A percentile compares a stretch with the other conserved stretches of the same genome.
phyloP scores from a whole-genome alignment of 92 coral and sea anemone species.

The Phenganax marumi region DNA sequence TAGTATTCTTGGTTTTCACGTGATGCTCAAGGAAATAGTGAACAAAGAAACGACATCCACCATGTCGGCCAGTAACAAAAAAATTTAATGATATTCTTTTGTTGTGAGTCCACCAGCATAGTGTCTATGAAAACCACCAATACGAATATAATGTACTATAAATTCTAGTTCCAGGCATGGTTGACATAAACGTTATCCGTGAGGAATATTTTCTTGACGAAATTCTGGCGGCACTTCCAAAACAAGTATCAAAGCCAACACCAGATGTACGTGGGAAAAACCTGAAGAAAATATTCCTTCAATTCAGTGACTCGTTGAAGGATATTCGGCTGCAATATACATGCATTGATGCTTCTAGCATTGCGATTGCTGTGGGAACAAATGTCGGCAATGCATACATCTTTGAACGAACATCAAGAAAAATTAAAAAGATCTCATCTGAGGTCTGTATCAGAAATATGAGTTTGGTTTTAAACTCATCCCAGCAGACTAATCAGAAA shows the following conservation, averaged over 20 bases:
- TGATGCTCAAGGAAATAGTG: too few relatives aligned
- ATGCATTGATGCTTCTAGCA: slow-evolving; percentile 78
- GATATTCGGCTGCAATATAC: slow-evolving; percentile 66
- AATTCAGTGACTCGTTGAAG: slow-evolving; percentile 45
- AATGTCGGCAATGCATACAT: slow-evolving; percentile 76
- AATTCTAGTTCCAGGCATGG: slow-evolving; percentile 3
- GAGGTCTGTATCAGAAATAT: slow-evolving; percentile 51
- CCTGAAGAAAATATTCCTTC: slow-evolving; percentile 19
- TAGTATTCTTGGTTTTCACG: too few relatives aligned
- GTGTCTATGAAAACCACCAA: too few relatives aligned
- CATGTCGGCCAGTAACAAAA: too few relatives aligned
- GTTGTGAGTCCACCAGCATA: too few relatives aligned
- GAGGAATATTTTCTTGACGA: slow-evolving; percentile 39
- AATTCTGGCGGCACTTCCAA: slow-evolving; percentile 20
- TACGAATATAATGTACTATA: background rate
- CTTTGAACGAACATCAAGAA: slow-evolving; percentile 68
- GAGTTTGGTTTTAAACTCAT: background rate
- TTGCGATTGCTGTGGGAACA: slow-evolving; percentile 77
- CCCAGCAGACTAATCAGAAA: background rate
- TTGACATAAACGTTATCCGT: slow-evolving; percentile 7
- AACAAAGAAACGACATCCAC: too few relatives aligned
- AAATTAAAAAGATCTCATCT: slow-evolving; percentile 65
- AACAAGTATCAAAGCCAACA: slow-evolving; percentile 31
- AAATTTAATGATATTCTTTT: too few relatives aligned
- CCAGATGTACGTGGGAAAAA: slow-evolving; percentile 34